Evolutionary conservation across 1,140 invertebrate species (phyloP), one percentile per base, ranked within the genome.

Genomic region (Phocides pigmalion): DNA sequence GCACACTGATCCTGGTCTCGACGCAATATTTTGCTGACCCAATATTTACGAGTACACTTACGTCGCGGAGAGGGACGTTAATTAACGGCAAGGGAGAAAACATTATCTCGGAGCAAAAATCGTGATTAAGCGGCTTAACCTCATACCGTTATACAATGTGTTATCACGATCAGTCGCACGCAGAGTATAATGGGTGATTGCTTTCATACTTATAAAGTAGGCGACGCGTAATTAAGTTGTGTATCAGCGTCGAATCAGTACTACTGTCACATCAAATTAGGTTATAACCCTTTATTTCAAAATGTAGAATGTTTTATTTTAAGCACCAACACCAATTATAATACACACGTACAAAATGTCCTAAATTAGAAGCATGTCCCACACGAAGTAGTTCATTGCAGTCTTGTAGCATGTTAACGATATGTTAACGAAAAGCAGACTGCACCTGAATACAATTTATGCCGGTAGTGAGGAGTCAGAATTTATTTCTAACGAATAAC

Each of bases 101-200:
- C 32, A 49, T 49, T 49, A 49, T 47, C 20, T 47, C 20, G 44
- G 19, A 49, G 19, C 46, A 16, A 22, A 49, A 49, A 49, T 49
- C 46, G 19, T 28, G 46, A 22, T 49, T 49, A 49, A 28, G 12
- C 12, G 22, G 11, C 6, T 25, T 49, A 32, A 20, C 20, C 22
- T 47, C 12, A 14, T 25, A 47, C 19, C 28, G 4, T 4, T 20
- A 19, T 47, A 47, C 19, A 22, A n/a, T 2, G 20, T 28, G 22
- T 28, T 49, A 49, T 49, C 46, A 49, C 14, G 46, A 49, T 49
- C 46, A 28, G 3, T 9, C n/a, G n/a, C 22, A 49, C 46, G 46
- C 46, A 49, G 20, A 28, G 22, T 8, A 1, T 46, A 32, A 49
- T 49, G 12, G 32, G 46, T 49, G 12, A 49, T 49, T 49, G 14